A percentile compares a stretch with the other conserved stretches of the same genome.
phyloP scores from a whole-genome alignment of 2,888 invertebrate genomes.

The Trichopoda pennipes region DNA sequence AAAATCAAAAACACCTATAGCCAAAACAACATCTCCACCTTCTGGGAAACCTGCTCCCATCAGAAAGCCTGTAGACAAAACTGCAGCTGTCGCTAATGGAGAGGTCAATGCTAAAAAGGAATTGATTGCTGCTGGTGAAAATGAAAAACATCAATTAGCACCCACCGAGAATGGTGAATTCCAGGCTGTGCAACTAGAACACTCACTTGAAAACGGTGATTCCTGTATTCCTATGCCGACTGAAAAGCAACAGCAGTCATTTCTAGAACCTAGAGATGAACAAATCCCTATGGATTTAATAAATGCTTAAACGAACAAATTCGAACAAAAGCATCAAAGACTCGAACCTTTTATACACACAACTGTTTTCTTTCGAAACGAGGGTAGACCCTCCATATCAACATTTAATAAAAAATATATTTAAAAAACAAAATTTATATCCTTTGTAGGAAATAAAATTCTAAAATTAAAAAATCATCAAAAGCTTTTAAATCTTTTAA shows the following conservation, averaged over 20 bases:
- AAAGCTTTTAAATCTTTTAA: constrained; percentile 57
- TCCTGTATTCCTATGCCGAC: constrained; percentile 51
- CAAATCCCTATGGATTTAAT: constrained; percentile 54
- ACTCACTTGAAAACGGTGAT: constrained; percentile 42
- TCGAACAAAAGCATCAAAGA: constrained; percentile 44
- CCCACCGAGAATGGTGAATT: constrained; percentile 44
- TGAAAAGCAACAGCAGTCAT: constrained; percentile 32
- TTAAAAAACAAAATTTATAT: constrained; percentile 21
- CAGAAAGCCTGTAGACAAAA: constrained; percentile 54
- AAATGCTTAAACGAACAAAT: constrained; percentile 61
- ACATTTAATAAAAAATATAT: constrained; percentile 28
- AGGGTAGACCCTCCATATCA: constrained; percentile 47
- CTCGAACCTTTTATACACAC: constrained; percentile 43
- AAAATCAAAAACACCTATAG: constrained; percentile 69
- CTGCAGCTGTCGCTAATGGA: constrained; percentile 67
- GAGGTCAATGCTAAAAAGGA: constrained; percentile 29
- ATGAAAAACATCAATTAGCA: constrained; percentile 20
- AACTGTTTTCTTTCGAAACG: constrained; percentile 52
- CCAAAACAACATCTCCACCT: constrained; percentile 64
- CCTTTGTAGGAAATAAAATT: constrained; percentile 45
- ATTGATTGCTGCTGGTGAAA: constrained; percentile 37
- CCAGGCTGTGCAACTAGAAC: constrained; percentile 39
- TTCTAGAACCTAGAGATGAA: constrained; percentile 35
- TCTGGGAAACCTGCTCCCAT: constrained; percentile 73
- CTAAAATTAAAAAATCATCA: constrained; percentile 46